Evolutionary conservation across 2,113 vertebrate genomes (phyloP).

Genomic region (Siphamia tubifer): DNA sequence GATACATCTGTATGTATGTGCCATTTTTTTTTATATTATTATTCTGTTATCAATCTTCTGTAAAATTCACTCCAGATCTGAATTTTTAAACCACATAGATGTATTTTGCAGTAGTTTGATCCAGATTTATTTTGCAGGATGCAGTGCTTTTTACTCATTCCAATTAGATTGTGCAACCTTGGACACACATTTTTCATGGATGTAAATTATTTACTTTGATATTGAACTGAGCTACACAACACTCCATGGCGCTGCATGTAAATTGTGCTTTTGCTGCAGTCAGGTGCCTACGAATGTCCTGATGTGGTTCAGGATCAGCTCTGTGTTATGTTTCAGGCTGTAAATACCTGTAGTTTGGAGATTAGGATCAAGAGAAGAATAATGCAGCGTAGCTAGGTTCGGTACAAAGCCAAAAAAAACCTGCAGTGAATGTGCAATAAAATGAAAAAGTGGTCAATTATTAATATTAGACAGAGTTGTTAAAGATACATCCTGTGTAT

Average conservation of each 20-base stretch:
- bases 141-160: neutral
- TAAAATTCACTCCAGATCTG: neutral
- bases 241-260: neutral
- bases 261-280: neutral
- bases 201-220: neutral
- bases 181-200: neutral
- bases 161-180: neutral
- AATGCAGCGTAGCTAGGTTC: conserved; percentile 15
- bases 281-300: neutral
- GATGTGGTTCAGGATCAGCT: neutral
- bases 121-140: neutral
- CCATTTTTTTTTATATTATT: too few relatives aligned
- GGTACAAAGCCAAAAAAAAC: conserved; percentile 15
- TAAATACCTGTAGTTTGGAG: conserved; percentile 26
- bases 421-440: conserved; percentile 9
- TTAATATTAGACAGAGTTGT: neutral
- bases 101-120: neutral
- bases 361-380: conserved; percentile 20
- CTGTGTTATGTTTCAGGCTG: conserved; percentile 26
- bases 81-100: neutral
- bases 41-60: too few relatives aligned
- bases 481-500: too few relatives aligned
- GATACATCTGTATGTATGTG: too few relatives aligned
- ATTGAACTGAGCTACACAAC: neutral
- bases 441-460: neutral